Percentiles rank a stretch among this genome's conserved stretches.
Evolutionary conservation across 1,140 invertebrate genomes (phyloP).

Genomic region (Lepidostoma basale): DNA sequence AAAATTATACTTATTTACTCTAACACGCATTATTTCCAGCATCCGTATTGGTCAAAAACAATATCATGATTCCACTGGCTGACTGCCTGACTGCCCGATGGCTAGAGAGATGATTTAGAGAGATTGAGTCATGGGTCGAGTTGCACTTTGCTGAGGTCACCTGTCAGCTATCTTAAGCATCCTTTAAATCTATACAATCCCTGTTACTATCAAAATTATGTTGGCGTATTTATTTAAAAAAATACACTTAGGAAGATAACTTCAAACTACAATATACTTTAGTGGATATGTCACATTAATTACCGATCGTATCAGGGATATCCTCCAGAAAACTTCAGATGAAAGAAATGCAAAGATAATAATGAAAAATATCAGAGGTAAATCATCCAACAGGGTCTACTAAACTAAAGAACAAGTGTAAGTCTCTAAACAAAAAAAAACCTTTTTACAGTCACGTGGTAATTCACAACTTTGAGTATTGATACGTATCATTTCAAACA

Average conservation of each 20-base stretch:
- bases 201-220: conserved; percentile 46
- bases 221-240: conserved; percentile 45
- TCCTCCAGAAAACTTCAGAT: conserved; percentile 22
- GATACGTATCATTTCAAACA: conserved; percentile 46
- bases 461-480: conserved; percentile 47
- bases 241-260: conserved; percentile 42
- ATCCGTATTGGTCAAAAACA: conserved; percentile 46
- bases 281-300: conserved; percentile 47
- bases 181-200: conserved; percentile 43
- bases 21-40: conserved; percentile 44
- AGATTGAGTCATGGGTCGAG: conserved; percentile 45
- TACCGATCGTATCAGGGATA: conserved; percentile 45
- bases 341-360: conserved; percentile 20
- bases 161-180: conserved; percentile 41
- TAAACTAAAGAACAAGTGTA: conserved; percentile 22
- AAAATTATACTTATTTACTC: conserved; percentile 36
- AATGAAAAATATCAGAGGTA: conserved; percentile 4
- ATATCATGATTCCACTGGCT: conserved; percentile 44
- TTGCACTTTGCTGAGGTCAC: conserved; percentile 28
- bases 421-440: conserved; percentile 21
- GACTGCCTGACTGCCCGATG: too few relatives aligned
- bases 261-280: conserved; percentile 41
- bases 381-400: conserved; percentile 10
- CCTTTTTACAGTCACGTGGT: conserved; percentile 26
- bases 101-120: conserved; percentile 46